phyloP scores from a whole-genome alignment of 1,140 invertebrate genomes.

The Cotesia glomerata region DNA sequence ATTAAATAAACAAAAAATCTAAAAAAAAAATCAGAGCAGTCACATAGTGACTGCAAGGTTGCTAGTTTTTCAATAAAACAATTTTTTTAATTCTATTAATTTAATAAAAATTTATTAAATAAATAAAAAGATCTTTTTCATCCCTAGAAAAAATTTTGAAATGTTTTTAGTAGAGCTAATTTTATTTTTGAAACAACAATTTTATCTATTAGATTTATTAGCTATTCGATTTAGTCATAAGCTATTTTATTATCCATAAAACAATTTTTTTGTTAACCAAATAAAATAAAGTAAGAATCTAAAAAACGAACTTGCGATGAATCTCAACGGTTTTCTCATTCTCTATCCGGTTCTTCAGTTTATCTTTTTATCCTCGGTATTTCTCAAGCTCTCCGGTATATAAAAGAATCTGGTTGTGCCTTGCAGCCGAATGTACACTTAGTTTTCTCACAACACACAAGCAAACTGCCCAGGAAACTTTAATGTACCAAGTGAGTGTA shows the following conservation, averaged over 20 bases:
- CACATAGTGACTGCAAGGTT: too few relatives aligned
- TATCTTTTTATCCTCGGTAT: not conserved
- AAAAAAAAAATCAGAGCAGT: too few relatives aligned
- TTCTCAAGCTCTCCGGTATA: not conserved
- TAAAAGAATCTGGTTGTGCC: conserved; percentile 10
- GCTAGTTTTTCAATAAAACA: too few relatives aligned
- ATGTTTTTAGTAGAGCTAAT: too few relatives aligned
- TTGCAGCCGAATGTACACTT: conserved; percentile 7
- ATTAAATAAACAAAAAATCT: too few relatives aligned
- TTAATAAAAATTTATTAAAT: too few relatives aligned
- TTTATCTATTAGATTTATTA: conserved; percentile 4
- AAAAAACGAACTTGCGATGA: conserved; percentile 7
- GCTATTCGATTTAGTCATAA: not conserved
- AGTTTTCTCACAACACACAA: conserved; percentile 5
- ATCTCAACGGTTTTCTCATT: conserved; percentile 21
- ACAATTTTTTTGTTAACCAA: not conserved
- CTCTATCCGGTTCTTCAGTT: conserved; percentile 3
- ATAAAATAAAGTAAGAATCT: not conserved
- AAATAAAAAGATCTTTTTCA: too few relatives aligned
- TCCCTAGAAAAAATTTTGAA: too few relatives aligned
- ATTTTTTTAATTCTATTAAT: too few relatives aligned
- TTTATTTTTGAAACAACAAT: too few relatives aligned
- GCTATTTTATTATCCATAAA: not conserved
- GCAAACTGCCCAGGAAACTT: conserved; percentile 5
- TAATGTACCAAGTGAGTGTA: conserved; percentile 9